Evolutionary conservation across 2,797 vertebrate genomes (phyloP), one percentile per base, ranked within the genome.

Genomic region (Premnoplex brunnescens): DNA sequence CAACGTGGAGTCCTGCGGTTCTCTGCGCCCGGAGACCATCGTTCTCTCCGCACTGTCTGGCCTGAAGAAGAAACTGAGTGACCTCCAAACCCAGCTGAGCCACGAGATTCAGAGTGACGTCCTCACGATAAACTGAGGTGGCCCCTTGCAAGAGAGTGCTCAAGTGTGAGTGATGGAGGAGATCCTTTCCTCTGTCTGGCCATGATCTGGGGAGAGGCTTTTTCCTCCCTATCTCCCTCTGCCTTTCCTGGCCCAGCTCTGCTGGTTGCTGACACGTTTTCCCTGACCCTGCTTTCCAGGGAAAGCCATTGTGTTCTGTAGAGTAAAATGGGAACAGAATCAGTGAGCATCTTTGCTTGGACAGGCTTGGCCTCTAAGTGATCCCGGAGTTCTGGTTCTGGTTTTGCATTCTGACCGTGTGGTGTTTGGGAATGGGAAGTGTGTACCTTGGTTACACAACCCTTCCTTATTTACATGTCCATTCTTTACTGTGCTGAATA

Each of bases 81-180:
- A 99, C 84, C 98, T 99, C 73, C 99, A 99, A 98, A 99, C 99
- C 8, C 99, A 99, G 94, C 97, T 99, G 94, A 99, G 99, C 97
- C 99, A 99, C 0, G 99, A 99, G 97, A 99, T 99, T 93, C 99
- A 99, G 98, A 99, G 98, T 0, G 99, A 99, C 0, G 99, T 99
- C n/a, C 99, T 99, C 69, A 99, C 99, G 71, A 99, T 99, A 94
- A 99, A 99, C 97, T 99, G 97, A 97, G 66, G 27, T 39, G 18
- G 13, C 36, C 39, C 11, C 9, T 78, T n/a, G 49, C 14, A 3
- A 27, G 51, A n/a, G 41, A 32, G 49, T 7, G 5, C 51, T 62
- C 72, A 41, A 39, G 22, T 12, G 8, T 26, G 48, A 48, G 44
- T 26, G 52, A 12, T 18, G 21, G 21, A 36, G 64, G 32, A 69